A percentile compares a stretch with the other conserved stretches of the same genome.
Evolutionary conservation across 2,888 invertebrate genomes (phyloP).

Genomic region (Parthenolecanium corni): DNA sequence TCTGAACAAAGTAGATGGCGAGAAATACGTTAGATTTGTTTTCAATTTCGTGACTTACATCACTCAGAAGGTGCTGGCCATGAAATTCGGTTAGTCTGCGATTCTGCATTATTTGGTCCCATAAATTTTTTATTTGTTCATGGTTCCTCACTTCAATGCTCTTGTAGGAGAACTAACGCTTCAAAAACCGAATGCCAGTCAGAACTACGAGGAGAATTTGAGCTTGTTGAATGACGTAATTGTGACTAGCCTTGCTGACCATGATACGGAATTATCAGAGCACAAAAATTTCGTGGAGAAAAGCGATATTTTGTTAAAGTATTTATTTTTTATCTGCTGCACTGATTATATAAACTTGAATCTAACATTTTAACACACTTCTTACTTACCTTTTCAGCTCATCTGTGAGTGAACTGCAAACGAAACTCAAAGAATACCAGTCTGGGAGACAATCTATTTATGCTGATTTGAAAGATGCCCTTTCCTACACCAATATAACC

Average conservation of each 20-base stretch:
- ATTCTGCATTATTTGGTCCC: background rate
- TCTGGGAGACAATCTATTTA: background rate
- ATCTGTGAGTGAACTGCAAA: background rate
- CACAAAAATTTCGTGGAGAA: background rate
- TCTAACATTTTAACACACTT: background rate
- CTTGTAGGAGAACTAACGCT: background rate
- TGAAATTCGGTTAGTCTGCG: background rate
- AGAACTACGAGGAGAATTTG: slow-evolving; percentile 4
- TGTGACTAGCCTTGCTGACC: background rate
- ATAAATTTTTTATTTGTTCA: background rate
- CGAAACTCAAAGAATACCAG: background rate
- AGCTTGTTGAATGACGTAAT: background rate
- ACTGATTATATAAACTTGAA: too few relatives aligned
- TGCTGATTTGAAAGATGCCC: background rate
- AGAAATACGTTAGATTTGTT: slow-evolving; percentile 14
- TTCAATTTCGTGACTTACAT: slow-evolving; percentile 14
- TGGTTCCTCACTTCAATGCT: background rate
- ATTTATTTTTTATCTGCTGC: background rate
- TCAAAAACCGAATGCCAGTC: background rate
- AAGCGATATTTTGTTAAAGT: background rate
- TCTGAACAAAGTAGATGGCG: slow-evolving; percentile 16
- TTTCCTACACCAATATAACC: background rate
- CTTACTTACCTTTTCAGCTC: background rate
- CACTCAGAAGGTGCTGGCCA: background rate
- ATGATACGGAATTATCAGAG: background rate